Base-by-base conservation (phyloP, 2,113 vertebrate genomes). In the Gallinago jamesoni region DNA sequence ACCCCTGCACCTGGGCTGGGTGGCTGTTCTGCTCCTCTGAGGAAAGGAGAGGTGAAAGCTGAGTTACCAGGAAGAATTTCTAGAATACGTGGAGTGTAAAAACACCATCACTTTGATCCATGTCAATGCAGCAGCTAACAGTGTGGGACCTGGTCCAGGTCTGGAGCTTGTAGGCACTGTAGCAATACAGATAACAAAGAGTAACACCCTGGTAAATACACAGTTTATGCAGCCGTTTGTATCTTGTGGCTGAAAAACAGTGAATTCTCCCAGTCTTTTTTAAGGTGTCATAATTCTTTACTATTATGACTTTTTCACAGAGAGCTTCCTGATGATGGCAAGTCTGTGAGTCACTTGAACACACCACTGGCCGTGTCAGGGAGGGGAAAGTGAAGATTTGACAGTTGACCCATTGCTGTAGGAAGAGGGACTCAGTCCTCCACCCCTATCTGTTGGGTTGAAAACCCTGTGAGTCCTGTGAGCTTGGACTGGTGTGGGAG, bases 231-330 rank as follows among this genome's bases (percentile, higher is more conserved):
- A 30, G 33, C 10, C 89, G 25, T 86, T 84, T 50, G 43, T 41
- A 17, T 37, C 16, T 50, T 43, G 41, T 62, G 41, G 17, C 60
- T 53, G 37, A 93, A 39, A 87, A 94, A 62, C 24, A 76, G 17
- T 10, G 22, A 89, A 70, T 70, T 89, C 50, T 74, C n/a, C 23
- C 41, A 53, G 35, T 22, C n/a, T 41, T 89, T 88, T 56, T 94
- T 28, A 93, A 89, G 33, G 27, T 66, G 14, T 43, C 14, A 10
- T 53, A 67, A 45, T 45, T 87, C 1, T 0, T 52, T 0, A 0
- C 25, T 83, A 23, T 35, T 12, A 16, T 11, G 37, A 59, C 60
- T 83, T 82, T 63, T 76, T 92, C 57, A 63, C 17, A 14, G 77
- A 73, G 35, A 75, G 24, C 47, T 66, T 75, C 37, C 69, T 67